Evolutionary conservation across 2,888 invertebrate species (phyloP).

Genomic region (Athalia rosae): DNA sequence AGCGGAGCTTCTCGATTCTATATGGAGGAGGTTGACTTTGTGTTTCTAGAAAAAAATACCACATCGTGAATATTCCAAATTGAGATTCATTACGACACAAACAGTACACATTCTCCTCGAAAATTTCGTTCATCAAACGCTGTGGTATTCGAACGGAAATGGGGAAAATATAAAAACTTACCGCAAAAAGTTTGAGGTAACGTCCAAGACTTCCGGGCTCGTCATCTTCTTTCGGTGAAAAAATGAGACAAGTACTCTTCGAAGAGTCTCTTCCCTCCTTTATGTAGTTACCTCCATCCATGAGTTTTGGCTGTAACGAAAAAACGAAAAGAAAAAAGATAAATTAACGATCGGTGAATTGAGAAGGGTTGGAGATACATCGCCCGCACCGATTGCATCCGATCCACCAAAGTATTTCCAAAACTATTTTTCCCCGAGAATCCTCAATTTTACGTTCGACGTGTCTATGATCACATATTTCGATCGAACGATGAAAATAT

Average conservation of each 20-base stretch:
- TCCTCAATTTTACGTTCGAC: too few species aligned
- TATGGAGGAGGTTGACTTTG: constrained; percentile 90
- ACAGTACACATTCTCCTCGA: background rate
- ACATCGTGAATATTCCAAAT: too few species aligned
- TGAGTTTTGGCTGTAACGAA: constrained; percentile 81
- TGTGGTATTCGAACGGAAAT: too few species aligned
- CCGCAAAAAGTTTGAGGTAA: constrained; percentile 92
- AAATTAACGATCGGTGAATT: background rate
- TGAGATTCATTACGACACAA: background rate
- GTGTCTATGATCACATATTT: too few species aligned
- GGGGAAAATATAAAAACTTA: constrained; percentile 63
- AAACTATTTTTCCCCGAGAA: too few species aligned
- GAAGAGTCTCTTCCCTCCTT: constrained; percentile 85
- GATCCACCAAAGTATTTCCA: too few species aligned
- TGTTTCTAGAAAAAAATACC: constrained; percentile 65
- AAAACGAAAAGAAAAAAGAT: background rate
- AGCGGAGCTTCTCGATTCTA: constrained; percentile 94
- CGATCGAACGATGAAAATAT: too few species aligned
- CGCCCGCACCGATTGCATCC: too few species aligned
- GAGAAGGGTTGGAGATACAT: too few species aligned
- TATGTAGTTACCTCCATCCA: constrained; percentile 90
- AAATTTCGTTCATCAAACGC: too few species aligned
- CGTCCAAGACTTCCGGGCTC: constrained; percentile 92
- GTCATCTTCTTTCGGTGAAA: constrained; percentile 88
- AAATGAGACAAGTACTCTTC: constrained; percentile 88